These are phyloP conservation scores for Echiichthys vipera DNA, from an alignment of 2,797 vertebrate species.

Conservation along the genomic window DNA sequence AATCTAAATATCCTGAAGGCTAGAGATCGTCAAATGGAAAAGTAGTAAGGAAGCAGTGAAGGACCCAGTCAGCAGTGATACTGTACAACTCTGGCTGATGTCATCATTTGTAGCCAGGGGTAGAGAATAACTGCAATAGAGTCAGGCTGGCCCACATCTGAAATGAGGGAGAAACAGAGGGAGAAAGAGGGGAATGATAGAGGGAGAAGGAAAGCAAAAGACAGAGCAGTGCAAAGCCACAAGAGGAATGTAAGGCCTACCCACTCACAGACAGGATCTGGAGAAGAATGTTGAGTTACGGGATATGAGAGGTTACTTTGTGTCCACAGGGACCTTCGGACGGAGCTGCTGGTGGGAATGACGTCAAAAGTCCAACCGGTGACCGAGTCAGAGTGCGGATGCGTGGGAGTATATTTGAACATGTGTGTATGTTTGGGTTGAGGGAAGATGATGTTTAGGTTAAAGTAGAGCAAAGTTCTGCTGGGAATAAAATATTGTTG, in stretches of 20 bases:
- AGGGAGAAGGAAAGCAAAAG: constrained; percentile 39
- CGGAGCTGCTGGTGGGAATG: constrained; percentile 46
- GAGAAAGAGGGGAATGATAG: constrained; percentile 4
- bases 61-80: constrained; percentile 13
- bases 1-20: constrained; percentile 33
- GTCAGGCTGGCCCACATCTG: constrained; percentile 59
- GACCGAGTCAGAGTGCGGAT: constrained; percentile 17
- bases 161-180: constrained; percentile 57
- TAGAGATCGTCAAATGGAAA: constrained; percentile 32
- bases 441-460: too few relatives aligned
- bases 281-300: constrained; percentile 19
- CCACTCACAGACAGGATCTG: constrained; percentile 39
- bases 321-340: constrained; percentile 55
- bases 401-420: constrained; percentile 49
- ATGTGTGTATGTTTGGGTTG: constrained; percentile 18
- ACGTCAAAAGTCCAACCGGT: constrained; percentile 42
- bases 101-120: constrained; percentile 53
- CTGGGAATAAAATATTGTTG: neutral
- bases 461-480: too few relatives aligned
- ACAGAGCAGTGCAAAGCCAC: constrained; percentile 54
- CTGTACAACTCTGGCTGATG: constrained; percentile 28
- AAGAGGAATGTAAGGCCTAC: constrained; percentile 70
- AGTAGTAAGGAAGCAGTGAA: constrained; percentile 6
- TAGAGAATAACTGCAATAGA: constrained; percentile 17
- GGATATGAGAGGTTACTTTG: constrained; percentile 47